phyloP scores from a whole-genome alignment of 1,140 invertebrate genomes.

The Drosophila pseudoananassae region DNA sequence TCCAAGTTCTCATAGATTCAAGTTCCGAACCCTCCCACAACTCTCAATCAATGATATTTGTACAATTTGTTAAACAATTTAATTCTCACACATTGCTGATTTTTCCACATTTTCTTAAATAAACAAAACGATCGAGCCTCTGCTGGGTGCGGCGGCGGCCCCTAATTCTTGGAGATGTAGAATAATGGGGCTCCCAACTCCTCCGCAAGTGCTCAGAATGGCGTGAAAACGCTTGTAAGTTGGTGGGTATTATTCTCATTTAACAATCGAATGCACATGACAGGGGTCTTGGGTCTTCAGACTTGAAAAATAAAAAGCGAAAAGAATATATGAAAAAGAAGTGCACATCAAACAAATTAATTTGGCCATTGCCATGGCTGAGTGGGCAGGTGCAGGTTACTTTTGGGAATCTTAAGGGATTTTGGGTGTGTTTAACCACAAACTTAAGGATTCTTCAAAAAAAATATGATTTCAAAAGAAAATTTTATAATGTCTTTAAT shows the following conservation, averaged over 20 bases:
- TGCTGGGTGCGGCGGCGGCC: constrained; percentile 63
- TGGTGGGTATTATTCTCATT: constrained; percentile 73
- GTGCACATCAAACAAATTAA: constrained; percentile 58
- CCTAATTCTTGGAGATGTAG: constrained; percentile 36
- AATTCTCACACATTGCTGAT: constrained; percentile 70
- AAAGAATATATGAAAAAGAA: not conserved
- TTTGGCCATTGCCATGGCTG: constrained; percentile 50
- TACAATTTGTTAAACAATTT: constrained; percentile 66
- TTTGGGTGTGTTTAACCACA: constrained; percentile 45
- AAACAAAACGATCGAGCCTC: constrained; percentile 58
- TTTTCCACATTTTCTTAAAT: constrained; percentile 71
- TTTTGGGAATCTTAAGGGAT: not conserved
- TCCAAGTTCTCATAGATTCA: constrained; percentile 45
- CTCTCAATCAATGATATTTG: constrained; percentile 46
- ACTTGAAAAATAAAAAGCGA: not conserved
- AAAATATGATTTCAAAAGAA: constrained; percentile 30
- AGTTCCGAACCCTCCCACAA: not conserved
- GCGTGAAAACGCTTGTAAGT: constrained; percentile 81
- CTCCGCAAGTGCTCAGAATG: constrained; percentile 67
- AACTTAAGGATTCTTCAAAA: constrained; percentile 8
- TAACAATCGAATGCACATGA: constrained; percentile 67
- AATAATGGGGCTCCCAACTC: constrained; percentile 24
- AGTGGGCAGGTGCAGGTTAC: constrained; percentile 38
- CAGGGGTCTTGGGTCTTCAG: not conserved
- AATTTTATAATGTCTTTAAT: constrained; percentile 47